Percentiles rank a stretch among this genome's conserved stretches.
These are phyloP conservation scores for Ephestia elutella DNA, from an alignment of 1,140 invertebrate genomes.

Conservation along the genomic window DNA sequence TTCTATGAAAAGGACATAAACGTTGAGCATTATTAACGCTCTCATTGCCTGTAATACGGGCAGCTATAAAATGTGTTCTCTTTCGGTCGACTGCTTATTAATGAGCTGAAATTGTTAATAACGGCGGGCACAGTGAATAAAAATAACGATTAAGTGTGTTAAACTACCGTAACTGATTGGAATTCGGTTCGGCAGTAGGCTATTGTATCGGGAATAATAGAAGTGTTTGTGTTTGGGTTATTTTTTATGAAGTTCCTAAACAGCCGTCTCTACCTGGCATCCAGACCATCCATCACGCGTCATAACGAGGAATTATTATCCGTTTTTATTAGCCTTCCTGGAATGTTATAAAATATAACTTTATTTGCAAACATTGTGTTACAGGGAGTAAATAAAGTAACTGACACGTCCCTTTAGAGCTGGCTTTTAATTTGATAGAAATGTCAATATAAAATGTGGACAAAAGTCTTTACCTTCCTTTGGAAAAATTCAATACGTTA, in stretches of 20 bases:
- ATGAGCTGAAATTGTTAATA: conserved; percentile 68
- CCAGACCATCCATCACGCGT: conserved; percentile 56
- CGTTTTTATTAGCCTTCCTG: conserved; percentile 45
- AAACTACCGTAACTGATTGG: conserved; percentile 66
- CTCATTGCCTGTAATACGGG: conserved; percentile 35
- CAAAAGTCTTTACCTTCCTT: background rate
- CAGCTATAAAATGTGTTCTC: conserved; percentile 38
- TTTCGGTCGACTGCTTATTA: conserved; percentile 61
- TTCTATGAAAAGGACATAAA: conserved; percentile 15
- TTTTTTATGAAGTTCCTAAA: conserved; percentile 44
- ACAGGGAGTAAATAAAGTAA: conserved; percentile 31
- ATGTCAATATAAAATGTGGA: background rate
- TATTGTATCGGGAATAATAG: conserved; percentile 59
- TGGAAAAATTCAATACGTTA: too few species aligned
- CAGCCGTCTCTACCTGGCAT: conserved; percentile 50
- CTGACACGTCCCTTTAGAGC: conserved; percentile 26
- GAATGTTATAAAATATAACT: conserved; percentile 40
- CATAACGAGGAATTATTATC: conserved; percentile 59
- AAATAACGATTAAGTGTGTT: conserved; percentile 67
- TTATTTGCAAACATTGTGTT: conserved; percentile 64
- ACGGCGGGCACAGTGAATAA: conserved; percentile 52
- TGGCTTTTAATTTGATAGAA: background rate
- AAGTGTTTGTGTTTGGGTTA: conserved; percentile 65
- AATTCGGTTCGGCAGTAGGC: conserved; percentile 50
- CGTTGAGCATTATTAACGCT: conserved; percentile 55